These are phyloP conservation scores for Brachionus angularis DNA, from an alignment of 1,140 invertebrate species.

Conservation along the genomic window DNA sequence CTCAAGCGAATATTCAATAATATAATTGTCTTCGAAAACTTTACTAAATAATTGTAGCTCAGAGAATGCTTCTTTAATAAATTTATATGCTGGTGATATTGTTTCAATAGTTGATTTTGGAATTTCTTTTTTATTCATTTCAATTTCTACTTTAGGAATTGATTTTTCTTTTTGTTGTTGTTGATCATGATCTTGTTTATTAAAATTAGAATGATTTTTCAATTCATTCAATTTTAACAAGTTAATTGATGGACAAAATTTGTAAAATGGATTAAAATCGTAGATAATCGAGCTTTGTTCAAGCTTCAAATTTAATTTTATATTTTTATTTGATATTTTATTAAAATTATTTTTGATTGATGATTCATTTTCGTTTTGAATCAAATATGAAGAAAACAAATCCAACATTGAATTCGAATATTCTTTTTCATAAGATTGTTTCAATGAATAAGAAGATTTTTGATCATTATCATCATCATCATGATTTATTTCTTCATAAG, in stretches of 20 bases:
- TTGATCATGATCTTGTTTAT: not conserved
- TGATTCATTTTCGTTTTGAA: not conserved
- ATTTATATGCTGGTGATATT: constrained; percentile 13
- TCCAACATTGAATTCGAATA: constrained; percentile 49
- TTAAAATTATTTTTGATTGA: too few species aligned
- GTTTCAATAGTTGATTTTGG: constrained; percentile 40
- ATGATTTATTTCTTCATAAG: not conserved
- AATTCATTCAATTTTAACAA: not conserved
- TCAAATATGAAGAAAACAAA: not conserved
- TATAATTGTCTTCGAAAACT: constrained; percentile 76
- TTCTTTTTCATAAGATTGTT: constrained; percentile 57
- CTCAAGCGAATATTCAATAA: constrained; percentile 93
- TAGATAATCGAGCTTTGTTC: not conserved
- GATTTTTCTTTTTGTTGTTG: not conserved
- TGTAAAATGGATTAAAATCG: not conserved
- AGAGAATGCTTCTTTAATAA: constrained; percentile 1
- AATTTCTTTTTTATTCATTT: constrained; percentile 30
- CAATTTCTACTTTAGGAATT: not conserved
- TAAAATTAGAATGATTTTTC: not conserved
- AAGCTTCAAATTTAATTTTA: not conserved
- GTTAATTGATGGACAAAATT: not conserved
- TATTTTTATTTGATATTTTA: too few species aligned
- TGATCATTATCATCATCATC: constrained; percentile 45
- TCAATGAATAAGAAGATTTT: constrained; percentile 55
- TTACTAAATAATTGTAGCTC: constrained; percentile 38